Conservation (phyloP, 1,140 invertebrate species). For the Drosophila eugracilis region DNA sequence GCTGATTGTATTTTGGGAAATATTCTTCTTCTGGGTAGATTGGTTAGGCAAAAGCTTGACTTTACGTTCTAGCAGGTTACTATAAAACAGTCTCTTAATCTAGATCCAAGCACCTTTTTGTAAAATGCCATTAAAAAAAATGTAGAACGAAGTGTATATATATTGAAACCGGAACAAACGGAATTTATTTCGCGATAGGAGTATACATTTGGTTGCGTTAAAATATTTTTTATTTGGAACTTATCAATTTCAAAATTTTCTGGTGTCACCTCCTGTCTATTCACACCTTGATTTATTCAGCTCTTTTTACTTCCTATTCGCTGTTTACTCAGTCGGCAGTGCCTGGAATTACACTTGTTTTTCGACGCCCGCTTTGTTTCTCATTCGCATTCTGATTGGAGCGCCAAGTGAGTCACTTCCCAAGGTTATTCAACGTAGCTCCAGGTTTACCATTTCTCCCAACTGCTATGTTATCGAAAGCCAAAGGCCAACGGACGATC, state of each 20-base stretch:
- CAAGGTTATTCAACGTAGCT: constrained; percentile 53
- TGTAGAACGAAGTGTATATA: no score
- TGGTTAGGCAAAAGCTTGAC: no score
- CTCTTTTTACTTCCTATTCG: background rate
- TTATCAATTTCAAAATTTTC: background rate
- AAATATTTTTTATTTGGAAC: background rate
- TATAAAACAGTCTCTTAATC: no score
- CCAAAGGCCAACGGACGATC: constrained; percentile 59
- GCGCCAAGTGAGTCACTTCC: constrained; percentile 51
- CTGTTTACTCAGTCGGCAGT: constrained; percentile 3
- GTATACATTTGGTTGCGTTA: constrained; percentile 1
- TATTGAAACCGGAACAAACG: no score
- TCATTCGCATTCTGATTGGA: constrained; percentile 43
- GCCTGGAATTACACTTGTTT: constrained; percentile 30
- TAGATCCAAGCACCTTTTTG: no score
- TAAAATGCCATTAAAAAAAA: no score
- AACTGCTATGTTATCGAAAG: constrained; percentile 3
- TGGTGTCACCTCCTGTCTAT: background rate
- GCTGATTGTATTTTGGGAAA: background rate
- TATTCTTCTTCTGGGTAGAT: no score
- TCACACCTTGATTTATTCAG: constrained; percentile 9
- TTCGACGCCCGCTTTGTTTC: constrained; percentile 16
- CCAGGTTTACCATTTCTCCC: constrained; percentile 16
- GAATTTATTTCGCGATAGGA: no score
- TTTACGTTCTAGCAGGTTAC: no score